Evolutionary conservation across 2,113 vertebrate genomes (phyloP).

Genomic region (Myrmecophaga tridactyla): DNA sequence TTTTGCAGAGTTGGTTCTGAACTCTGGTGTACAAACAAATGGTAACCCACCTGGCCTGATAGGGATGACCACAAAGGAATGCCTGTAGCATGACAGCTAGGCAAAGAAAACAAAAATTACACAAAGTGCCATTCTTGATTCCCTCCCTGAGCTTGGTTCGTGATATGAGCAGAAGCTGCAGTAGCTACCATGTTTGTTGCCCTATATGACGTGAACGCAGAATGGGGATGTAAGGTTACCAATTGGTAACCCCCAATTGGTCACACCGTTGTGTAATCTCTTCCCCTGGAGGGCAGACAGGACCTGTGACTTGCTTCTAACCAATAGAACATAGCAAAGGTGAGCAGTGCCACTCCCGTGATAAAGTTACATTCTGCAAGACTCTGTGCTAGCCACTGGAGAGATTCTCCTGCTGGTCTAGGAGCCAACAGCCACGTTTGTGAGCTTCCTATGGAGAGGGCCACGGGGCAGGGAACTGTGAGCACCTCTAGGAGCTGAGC

Average conservation of each 20-base stretch:
- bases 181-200: neutral
- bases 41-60: neutral
- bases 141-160: neutral
- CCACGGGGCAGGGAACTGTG: neutral
- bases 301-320: neutral
- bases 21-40: neutral
- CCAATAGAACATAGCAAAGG: neutral
- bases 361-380: neutral
- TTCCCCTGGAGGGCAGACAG: neutral
- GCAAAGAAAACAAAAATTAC: neutral
- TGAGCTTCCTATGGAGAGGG: neutral
- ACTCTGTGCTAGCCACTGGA: neutral
- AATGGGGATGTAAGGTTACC: neutral
- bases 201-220: neutral
- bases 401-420: neutral
- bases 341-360: neutral
- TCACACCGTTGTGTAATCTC: neutral
- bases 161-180: constrained; percentile 5
- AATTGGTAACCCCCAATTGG: neutral
- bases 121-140: neutral
- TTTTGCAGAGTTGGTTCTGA: neutral
- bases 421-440: neutral
- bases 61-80: neutral
- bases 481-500: neutral
- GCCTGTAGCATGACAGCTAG: neutral